Base-by-base conservation (phyloP, 2,888 invertebrate genomes). In the Drosophila engyochracea region DNA sequence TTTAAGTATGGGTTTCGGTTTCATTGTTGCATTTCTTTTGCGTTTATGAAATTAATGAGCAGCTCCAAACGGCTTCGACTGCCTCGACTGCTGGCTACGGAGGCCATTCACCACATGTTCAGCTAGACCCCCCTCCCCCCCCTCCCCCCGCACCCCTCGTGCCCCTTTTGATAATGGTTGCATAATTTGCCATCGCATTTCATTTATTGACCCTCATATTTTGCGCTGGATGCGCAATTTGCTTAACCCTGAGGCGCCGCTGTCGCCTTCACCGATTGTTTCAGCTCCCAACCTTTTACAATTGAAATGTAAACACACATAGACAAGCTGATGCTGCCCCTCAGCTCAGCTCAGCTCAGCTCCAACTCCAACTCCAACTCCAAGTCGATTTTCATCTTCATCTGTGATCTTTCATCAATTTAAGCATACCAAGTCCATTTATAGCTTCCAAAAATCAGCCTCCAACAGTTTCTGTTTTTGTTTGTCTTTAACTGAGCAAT, bases 1-100 rank as follows among this genome's bases (percentile, higher is more conserved):
- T 87, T 90, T 87, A 87, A 87, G 87, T 87, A 87, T 87, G 80
- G 90, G 87, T 87, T 87, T 87, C 90, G 82, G 91, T 89, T 90
- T 90, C 87, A 87, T 89, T 90, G 86, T 88, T 88, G 89, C 90
- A 90, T 86, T 86, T 86, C 90, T 90, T 88, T 67, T 88, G 83
- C 88, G 90, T 85, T 85, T 90, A 85, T 85, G 83, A 85, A 85
- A 90, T 85, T 90, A 85, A 85, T 85, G 85, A 85, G 90, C 85
- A 89, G 85, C 83, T 79, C 59, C 74, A 59, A 59, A 54, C 47
- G 33, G 72, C 63, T 61, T 31, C 58, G 61, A 35, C 67, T 63
- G 41, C 44, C 47, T 70, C 49, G 53, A 41, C 25, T 16, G 35
- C 55, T 47, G 44, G 44, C 41, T 35, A 16, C 55, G 44, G 65